Evolutionary conservation across 2,113 vertebrate species (phyloP).

Genomic region (Cettia cetti): DNA sequence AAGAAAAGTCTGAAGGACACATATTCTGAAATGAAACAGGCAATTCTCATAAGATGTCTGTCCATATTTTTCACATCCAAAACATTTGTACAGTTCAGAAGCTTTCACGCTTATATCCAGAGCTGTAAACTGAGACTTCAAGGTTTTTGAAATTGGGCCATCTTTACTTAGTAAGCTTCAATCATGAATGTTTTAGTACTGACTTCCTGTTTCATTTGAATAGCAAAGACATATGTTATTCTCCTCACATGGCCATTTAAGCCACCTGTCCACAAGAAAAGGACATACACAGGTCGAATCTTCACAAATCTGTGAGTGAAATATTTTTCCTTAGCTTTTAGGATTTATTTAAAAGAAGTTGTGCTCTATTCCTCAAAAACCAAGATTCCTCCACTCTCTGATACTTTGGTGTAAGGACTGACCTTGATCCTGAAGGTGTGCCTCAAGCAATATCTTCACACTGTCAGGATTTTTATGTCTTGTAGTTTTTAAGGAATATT

Average conservation of each 20-base stretch:
- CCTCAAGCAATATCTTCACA: neutral
- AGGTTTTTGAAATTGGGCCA: neutral
- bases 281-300: neutral
- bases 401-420: neutral
- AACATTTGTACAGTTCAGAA: neutral
- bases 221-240: neutral
- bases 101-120: neutral
- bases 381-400: neutral
- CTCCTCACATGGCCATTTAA: neutral
- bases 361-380: neutral
- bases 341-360: neutral
- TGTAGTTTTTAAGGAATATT: neutral
- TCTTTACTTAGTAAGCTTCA: constrained; percentile 2
- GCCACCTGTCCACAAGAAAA: neutral
- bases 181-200: neutral
- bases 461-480: neutral
- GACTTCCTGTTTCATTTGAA: neutral
- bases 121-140: neutral
- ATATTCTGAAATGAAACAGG: constrained; percentile 18
- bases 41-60: neutral
- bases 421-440: neutral
- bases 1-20: constrained; percentile 8
- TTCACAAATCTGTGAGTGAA: neutral
- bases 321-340: neutral
- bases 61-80: neutral